A percentile compares a stretch with the other conserved stretches of the same genome.
phyloP scores from a whole-genome alignment of 2,888 invertebrate species.

The Petrolisthes cinctipes region DNA sequence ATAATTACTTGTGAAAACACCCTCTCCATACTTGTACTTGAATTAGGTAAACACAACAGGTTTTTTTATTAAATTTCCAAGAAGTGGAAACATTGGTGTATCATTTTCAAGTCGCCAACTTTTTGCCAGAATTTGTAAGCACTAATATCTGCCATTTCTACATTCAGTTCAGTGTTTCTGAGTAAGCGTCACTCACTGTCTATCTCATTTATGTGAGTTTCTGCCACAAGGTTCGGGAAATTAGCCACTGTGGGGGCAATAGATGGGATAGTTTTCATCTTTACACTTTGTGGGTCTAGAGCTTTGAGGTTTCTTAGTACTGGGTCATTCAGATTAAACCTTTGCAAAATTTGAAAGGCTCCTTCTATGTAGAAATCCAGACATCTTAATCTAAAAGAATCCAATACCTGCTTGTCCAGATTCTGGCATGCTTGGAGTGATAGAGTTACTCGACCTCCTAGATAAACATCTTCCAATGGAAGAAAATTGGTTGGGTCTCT shows the following conservation, averaged over 20 bases:
- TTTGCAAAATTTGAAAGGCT: neutral
- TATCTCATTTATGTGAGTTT: slow-evolving; percentile 8
- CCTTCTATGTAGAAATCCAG: neutral
- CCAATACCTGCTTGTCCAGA: slow-evolving; percentile 13
- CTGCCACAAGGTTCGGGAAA: slow-evolving; percentile 23
- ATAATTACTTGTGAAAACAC: too few species aligned
- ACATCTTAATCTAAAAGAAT: neutral
- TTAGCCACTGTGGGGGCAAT: slow-evolving; percentile 19
- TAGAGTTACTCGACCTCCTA: slow-evolving; percentile 30
- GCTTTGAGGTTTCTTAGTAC: slow-evolving; percentile 11
- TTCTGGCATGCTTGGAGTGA: slow-evolving; percentile 22
- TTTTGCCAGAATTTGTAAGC: neutral
- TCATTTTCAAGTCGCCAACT: slow-evolving; percentile 18
- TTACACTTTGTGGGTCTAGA: slow-evolving; percentile 20
- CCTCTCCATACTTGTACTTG: neutral
- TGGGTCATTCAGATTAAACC: neutral
- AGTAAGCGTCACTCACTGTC: slow-evolving; percentile 26
- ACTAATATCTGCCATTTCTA: neutral
- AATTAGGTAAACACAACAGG: neutral
- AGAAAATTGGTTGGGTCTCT: slow-evolving; percentile 22
- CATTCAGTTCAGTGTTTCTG: slow-evolving; percentile 30
- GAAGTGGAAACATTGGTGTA: slow-evolving; percentile 26
- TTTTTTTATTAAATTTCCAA: slow-evolving; percentile 31
- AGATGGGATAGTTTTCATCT: slow-evolving; percentile 4
- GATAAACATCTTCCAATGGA: slow-evolving; percentile 29